Base-by-base conservation (phyloP, 2,797 vertebrate genomes). In the Cuniculus paca region DNA sequence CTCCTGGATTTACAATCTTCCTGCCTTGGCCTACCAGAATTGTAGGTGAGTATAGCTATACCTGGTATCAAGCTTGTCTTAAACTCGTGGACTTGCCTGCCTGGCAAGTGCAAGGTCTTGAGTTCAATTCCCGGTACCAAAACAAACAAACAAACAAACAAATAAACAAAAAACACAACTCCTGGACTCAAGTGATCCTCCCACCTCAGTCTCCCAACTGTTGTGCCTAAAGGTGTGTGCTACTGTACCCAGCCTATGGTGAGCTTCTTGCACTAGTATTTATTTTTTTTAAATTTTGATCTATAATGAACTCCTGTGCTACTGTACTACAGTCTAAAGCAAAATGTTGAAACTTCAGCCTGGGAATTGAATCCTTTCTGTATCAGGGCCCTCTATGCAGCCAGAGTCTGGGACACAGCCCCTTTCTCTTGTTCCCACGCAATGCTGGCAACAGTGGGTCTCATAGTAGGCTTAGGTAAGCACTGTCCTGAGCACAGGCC, bases 261-360 rank as follows among this genome's bases (percentile, higher is more conserved):
- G 52, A 75, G 17, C 28, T 75, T 95, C 36, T 65, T 52, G 26
- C 11, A 60, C 13, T 36, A 83, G 54, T 90, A 79, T 63, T 63
- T 65, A 65, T 17, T 34, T 54, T 54, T 54, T 60, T 19, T 54
- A 17, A 54, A 54, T 31, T 56, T 92, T 92, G n/a, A 56, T 60
- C 36, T 48, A 36, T 16, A 65, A 34, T 31, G 11, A 81, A 50
- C 65, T 60, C 42, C 42, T 77, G 52, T 78, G 54, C 45, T 81
- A n/a, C 75, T 77, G 81, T 48, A 89, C 39, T 65, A 16, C 34
- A 70, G 36, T 45, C 42, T 68, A 20, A 48, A 39, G 13, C 79
- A 85, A 91, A 94, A 77, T 61, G 48, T 39, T 89, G 68, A 94
- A 90, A 56, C n/a, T 48, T 84, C 26, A 88, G 50, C 75, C 58